Evolutionary conservation across 1,140 invertebrate genomes (phyloP).

Genomic region (Bombus confusus): DNA sequence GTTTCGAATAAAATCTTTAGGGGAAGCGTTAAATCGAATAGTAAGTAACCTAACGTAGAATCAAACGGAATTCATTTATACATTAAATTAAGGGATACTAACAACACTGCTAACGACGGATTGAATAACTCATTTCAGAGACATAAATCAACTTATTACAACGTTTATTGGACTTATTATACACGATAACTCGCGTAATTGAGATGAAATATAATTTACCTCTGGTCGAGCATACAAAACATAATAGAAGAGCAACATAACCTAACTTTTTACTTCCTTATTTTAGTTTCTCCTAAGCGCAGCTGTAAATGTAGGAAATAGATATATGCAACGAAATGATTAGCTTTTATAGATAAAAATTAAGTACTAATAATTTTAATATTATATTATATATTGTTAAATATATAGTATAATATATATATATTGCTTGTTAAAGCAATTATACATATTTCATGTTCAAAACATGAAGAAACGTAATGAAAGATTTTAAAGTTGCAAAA

Average conservation of each 20-base stretch:
- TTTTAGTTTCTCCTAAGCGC: neutral
- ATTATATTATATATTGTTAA: neutral
- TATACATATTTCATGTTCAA: no score
- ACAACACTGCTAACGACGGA: neutral
- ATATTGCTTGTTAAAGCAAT: no score
- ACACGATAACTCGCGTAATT: neutral
- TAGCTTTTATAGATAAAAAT: neutral
- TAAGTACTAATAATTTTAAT: neutral
- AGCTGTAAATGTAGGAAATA: neutral
- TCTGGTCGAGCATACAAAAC: neutral
- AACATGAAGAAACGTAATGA: no score
- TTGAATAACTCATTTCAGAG: neutral
- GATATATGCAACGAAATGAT: neutral
- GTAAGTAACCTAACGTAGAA: neutral
- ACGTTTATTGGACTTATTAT: neutral
- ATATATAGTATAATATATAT: no score
- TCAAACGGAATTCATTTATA: neutral
- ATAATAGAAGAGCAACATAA: neutral
- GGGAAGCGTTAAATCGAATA: neutral
- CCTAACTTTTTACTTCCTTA: no score
- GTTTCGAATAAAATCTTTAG: neutral
- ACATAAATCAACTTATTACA: slow-evolving; percentile 10
- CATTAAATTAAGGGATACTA: neutral
- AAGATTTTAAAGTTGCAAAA: no score
- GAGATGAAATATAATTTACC: neutral